These are phyloP conservation scores for Lamproptera curius DNA, from an alignment of 2,888 invertebrate species.

Conservation along the genomic window DNA sequence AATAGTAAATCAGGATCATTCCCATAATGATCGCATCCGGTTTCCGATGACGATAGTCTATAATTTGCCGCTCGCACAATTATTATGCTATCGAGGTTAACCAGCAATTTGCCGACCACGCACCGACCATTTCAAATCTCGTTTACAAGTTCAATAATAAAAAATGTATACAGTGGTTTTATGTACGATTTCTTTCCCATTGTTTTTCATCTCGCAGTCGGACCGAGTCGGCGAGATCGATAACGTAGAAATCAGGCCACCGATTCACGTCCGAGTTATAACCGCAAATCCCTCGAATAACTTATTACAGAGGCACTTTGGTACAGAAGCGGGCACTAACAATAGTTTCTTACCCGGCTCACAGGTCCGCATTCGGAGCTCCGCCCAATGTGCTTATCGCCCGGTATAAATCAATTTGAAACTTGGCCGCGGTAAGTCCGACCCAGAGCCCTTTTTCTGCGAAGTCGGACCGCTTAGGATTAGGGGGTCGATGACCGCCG, in stretches of 20 bases:
- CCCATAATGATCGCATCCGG: constrained; percentile 71
- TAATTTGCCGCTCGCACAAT: too few species aligned
- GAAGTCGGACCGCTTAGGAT: constrained; percentile 46
- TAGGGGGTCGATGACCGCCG: constrained; percentile 62
- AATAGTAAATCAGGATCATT: constrained; percentile 68
- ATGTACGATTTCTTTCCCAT: too few species aligned
- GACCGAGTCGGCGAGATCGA: constrained; percentile 51
- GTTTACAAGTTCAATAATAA: too few species aligned
- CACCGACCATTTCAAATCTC: too few species aligned
- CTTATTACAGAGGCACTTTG: constrained; percentile 49
- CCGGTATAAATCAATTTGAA: constrained; percentile 71
- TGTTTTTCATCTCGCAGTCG: constrained; percentile 44
- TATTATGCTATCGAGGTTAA: too few species aligned
- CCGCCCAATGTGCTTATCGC: constrained; percentile 66
- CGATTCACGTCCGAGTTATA: constrained; percentile 49
- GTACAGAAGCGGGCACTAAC: constrained; percentile 42
- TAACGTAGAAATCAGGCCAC: constrained; percentile 64
- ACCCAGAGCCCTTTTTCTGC: constrained; percentile 63
- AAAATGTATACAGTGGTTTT: too few species aligned
- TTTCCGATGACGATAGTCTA: constrained; percentile 50
- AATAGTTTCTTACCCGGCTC: constrained; percentile 44
- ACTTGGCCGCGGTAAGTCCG: constrained; percentile 58
- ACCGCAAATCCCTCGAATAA: constrained; percentile 57
- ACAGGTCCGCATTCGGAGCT: constrained; percentile 25
- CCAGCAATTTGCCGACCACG: too few species aligned